Evolutionary conservation across 2,113 vertebrate genomes (phyloP).

Genomic region (Tragelaphus buxtoni): DNA sequence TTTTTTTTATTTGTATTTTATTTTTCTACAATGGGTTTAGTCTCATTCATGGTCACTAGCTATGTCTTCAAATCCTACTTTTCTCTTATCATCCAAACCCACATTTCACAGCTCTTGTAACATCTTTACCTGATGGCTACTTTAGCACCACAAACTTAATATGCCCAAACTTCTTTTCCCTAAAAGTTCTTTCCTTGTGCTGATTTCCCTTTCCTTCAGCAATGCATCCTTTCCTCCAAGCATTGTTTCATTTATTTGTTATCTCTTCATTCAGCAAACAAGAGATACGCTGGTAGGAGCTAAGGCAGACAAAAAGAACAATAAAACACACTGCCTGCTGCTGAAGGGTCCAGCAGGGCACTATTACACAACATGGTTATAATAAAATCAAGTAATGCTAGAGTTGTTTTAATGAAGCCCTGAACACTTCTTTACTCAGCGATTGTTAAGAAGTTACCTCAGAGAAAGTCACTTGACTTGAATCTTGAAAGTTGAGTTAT

Average conservation of each 20-base stretch:
- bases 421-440: not conserved
- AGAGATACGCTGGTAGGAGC: not conserved
- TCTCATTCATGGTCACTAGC: not conserved
- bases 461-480: not conserved
- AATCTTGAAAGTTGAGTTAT: not conserved
- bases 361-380: not conserved
- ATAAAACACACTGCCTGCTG: not conserved
- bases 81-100: not conserved
- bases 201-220: not conserved
- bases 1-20: not conserved
- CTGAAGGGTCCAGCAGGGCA: not conserved
- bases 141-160: not conserved
- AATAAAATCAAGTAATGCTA: not conserved
- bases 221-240: not conserved
- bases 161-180: not conserved
- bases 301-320: not conserved
- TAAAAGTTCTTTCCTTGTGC: not conserved
- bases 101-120: not conserved
- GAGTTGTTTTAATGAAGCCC: not conserved
- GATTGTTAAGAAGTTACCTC: not conserved
- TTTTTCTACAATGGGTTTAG: not conserved
- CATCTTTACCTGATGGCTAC: not conserved
- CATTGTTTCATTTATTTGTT: not conserved
- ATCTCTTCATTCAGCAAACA: not conserved
- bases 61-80: not conserved